Conservation (phyloP, 1,140 invertebrate genomes). For the Hetaerina americana region DNA sequence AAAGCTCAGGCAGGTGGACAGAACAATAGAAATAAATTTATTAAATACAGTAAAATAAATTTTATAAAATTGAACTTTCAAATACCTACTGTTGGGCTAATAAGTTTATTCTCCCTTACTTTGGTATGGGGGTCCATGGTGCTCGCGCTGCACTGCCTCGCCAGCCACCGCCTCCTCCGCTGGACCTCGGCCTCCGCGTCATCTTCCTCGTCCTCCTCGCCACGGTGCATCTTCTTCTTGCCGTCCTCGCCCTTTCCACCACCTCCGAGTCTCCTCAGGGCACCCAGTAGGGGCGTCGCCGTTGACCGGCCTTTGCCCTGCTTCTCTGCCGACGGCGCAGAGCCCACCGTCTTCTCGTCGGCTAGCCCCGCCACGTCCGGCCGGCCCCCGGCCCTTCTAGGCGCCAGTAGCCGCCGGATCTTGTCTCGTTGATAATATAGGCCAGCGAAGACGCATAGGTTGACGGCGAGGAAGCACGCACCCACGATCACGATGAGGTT, state of each 20-base stretch:
- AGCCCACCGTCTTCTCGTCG: slow-evolving; percentile 14
- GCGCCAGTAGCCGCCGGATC: slow-evolving; percentile 35
- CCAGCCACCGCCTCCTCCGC: slow-evolving; percentile 48
- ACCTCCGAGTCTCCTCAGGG: neutral
- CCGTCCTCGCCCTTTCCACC: slow-evolving; percentile 16
- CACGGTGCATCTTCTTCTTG: too few species aligned
- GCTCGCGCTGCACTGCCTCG: slow-evolving; percentile 56
- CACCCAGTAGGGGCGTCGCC: neutral
- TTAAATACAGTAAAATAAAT: too few species aligned
- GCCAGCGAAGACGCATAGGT: slow-evolving; percentile 57
- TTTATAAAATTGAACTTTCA: too few species aligned
- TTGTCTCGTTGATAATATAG: slow-evolving; percentile 63
- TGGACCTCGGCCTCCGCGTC: slow-evolving; percentile 30
- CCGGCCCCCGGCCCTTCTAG: slow-evolving; percentile 24
- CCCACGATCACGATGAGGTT: slow-evolving; percentile 63
- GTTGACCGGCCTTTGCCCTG: neutral
- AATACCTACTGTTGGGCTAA: too few species aligned
- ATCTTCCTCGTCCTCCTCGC: slow-evolving; percentile 17
- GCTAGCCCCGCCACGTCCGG: slow-evolving; percentile 11
- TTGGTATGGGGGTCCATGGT: slow-evolving; percentile 65
- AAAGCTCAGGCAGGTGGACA: too few species aligned
- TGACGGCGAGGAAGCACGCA: slow-evolving; percentile 66
- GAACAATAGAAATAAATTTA: too few species aligned
- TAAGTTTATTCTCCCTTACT: slow-evolving; percentile 63
- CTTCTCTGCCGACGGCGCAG: neutral